Base-by-base conservation (phyloP, 2,113 vertebrate species). In the Barnardius zonarius region DNA sequence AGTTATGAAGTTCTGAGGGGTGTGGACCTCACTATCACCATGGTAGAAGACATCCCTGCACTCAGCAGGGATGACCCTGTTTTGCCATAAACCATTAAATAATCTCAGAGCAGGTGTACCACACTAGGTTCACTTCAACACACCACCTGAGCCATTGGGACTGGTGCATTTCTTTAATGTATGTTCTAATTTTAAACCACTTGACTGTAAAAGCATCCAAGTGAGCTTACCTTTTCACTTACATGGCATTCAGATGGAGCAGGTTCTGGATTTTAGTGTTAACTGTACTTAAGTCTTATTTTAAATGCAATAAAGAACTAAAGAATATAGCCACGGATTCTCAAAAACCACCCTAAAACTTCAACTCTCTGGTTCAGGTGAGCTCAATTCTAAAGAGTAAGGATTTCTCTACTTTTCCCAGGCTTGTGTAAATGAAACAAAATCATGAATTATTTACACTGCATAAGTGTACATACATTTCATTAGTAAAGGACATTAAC, bases 1-100 rank as follows among this genome's bases (percentile, higher is more conserved):
- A 17, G 5, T 48, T 83, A 35, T 0, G 7, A 59, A 62, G 10
- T 54, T 63, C 2, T 1, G 16, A 27, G 6, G 4, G 10, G 11
- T 13, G 13, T n/a, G 27, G 16, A 72, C 18, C 15, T 70, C 13
- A 20, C n/a, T 35, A 8, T 59, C 7, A 30, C 11, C 13, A 39
- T 20, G 13, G 5, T 27, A 76, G 64, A 61, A 73, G 46, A 18
- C 39, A 67, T 2, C 6, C 5, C 23, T 43, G 31, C 13, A 51
- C 37, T 66, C 28, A 83, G 27, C 13, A 48, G 27, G 39, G 11
- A 33, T 84, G 30, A 81, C 10, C 3, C 43, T 73, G 28, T 11
- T 52, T 90, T 90, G 22, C 27, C 13, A 14, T 44, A 57, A 84
- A 18, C 3, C 3, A 17, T 46, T 46, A 73, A 54, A 19, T 18